These are phyloP conservation scores for Micrasema longulum DNA, from an alignment of 1,140 invertebrate genomes.

Conservation along the genomic window DNA sequence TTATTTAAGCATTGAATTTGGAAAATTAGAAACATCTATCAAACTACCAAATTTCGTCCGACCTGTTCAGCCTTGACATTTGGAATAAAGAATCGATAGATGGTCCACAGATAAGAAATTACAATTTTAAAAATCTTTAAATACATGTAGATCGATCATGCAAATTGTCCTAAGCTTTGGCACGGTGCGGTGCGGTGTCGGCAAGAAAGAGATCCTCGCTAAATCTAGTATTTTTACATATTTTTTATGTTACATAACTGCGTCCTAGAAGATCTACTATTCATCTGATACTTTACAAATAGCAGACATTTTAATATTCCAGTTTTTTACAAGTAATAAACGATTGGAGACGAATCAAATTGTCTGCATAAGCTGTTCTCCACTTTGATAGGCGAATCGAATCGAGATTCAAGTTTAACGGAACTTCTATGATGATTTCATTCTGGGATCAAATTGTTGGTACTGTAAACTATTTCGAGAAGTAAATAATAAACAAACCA, in stretches of 20 bases:
- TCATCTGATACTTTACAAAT: too few species aligned
- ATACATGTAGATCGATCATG: too few species aligned
- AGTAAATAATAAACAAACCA: too few species aligned
- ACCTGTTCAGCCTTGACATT: conserved; percentile 50
- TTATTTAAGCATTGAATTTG: conserved; percentile 25
- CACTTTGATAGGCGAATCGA: conserved; percentile 4
- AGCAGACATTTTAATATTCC: not conserved
- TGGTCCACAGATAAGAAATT: conserved; percentile 36
- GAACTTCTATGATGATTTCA: conserved; percentile 15
- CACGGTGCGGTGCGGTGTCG: too few species aligned
- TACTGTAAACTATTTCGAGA: not conserved
- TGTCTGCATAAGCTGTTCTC: not conserved
- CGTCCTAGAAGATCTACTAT: too few species aligned
- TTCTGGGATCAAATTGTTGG: conserved; percentile 1
- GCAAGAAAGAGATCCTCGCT: too few species aligned
- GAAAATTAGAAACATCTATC: conserved; percentile 24
- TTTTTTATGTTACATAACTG: too few species aligned
- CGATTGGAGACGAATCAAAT: conserved; percentile 15
- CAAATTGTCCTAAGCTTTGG: too few species aligned
- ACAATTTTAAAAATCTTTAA: conserved; percentile 46
- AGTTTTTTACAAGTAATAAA: conserved; percentile 21
- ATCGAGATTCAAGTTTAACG: conserved; percentile 11
- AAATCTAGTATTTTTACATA: too few species aligned
- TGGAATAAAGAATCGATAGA: conserved; percentile 44
- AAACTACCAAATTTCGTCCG: conserved; percentile 36